These are phyloP conservation scores for Centruroides sculpturatus DNA, from an alignment of 1,140 invertebrate species.

Conservation along the genomic window DNA sequence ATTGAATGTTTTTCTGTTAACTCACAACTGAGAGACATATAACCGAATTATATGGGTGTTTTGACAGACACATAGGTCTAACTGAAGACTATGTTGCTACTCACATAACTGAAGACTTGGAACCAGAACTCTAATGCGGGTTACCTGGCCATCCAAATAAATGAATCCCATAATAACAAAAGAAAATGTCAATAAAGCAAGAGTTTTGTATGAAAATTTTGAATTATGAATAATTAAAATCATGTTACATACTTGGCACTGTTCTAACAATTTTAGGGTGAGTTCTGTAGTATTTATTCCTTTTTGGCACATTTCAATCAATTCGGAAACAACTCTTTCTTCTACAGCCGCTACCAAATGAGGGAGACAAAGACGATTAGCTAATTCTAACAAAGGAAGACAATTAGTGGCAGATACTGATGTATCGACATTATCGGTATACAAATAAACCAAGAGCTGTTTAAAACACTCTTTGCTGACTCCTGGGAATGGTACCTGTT, in stretches of 20 bases:
- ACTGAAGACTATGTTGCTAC: too few species aligned
- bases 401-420: conserved; percentile 50
- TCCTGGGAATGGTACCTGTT: conserved; percentile 50
- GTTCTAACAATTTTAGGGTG: conserved; percentile 66
- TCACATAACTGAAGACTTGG: too few species aligned
- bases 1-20: too few species aligned
- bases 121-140: too few species aligned
- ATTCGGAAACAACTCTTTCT: conserved; percentile 61
- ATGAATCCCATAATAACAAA: too few species aligned
- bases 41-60: too few species aligned
- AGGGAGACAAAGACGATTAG: conserved; percentile 80
- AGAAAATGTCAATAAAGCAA: too few species aligned
- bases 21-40: too few species aligned
- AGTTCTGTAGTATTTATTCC: conserved; percentile 71
- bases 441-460: conserved; percentile 73
- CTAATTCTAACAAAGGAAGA: conserved; percentile 70
- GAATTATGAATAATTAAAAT: conserved; percentile 1
- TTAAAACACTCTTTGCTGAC: conserved; percentile 76
- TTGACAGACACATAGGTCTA: too few species aligned
- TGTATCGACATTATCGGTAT: conserved; percentile 67
- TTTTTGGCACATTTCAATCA: conserved; percentile 31
- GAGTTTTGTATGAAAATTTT: background rate
- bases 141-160: too few species aligned
- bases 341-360: conserved; percentile 70
- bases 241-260: conserved; percentile 57